Conservation (phyloP, 2,888 invertebrate genomes). For the Cotesia congregata region DNA sequence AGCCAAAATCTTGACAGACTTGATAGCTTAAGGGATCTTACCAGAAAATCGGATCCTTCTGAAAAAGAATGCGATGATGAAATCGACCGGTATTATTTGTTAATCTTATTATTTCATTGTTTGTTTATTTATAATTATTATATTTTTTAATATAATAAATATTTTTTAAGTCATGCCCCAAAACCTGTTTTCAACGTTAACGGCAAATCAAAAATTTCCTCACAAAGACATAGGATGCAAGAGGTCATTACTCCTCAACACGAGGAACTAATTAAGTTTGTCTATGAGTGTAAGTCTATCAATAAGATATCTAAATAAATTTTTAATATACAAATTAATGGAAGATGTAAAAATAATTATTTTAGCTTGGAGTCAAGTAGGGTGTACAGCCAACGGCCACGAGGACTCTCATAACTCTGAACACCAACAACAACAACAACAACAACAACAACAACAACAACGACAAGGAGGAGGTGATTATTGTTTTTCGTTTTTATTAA, state of each 20-base stretch:
- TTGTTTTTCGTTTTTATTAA: not conserved
- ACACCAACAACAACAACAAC: too few relatives aligned
- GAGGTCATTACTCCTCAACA: conserved; percentile 83
- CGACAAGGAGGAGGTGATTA: conserved; percentile 53
- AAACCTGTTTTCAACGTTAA: conserved; percentile 86
- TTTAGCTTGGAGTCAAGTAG: conserved; percentile 80
- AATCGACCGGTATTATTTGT: conserved; percentile 74
- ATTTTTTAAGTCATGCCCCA: conserved; percentile 74
- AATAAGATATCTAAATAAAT: not conserved
- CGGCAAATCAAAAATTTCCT: conserved; percentile 76
- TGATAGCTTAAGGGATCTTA: conserved; percentile 80
- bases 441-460: conserved; percentile 46
- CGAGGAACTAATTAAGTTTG: conserved; percentile 88
- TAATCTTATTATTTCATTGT: conserved; percentile 40
- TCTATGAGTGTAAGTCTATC: conserved; percentile 82
- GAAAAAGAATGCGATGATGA: conserved; percentile 72
- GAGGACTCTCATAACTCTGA: conserved; percentile 73
- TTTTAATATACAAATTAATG: conserved; percentile 18
- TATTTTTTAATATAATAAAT: conserved; percentile 28
- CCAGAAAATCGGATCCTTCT: conserved; percentile 78
- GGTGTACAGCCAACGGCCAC: conserved; percentile 67
- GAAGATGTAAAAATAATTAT: conserved; percentile 12
- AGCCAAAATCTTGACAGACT: conserved; percentile 86
- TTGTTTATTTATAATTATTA: conserved; percentile 25
- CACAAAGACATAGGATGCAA: conserved; percentile 75